Evolutionary conservation across 2,113 vertebrate genomes (phyloP).

Genomic region (Baryphthengus martii): DNA sequence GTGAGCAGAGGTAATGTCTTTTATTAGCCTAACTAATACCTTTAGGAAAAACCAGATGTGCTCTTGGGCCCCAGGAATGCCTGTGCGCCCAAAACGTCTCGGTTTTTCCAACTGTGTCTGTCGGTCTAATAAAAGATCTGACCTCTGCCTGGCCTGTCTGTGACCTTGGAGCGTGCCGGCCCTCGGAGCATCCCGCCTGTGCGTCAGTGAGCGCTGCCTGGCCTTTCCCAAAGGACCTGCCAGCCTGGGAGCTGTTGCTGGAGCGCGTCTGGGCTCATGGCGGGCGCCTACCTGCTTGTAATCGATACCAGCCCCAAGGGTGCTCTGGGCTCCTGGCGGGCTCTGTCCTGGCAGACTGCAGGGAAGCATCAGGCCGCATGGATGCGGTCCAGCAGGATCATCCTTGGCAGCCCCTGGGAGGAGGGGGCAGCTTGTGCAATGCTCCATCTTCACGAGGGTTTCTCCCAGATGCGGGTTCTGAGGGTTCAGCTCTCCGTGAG

Average conservation of each 20-base stretch:
- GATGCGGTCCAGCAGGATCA: neutral
- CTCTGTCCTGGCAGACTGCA: neutral
- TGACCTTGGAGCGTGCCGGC: neutral
- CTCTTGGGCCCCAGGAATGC: neutral
- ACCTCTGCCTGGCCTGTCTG: neutral
- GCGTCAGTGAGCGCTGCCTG: neutral
- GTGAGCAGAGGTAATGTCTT: neutral
- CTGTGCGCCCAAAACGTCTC: neutral
- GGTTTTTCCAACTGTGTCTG: neutral
- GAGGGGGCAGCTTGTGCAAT: neutral
- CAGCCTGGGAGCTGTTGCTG: accelerated
- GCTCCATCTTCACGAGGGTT: neutral
- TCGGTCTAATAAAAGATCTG: slow-evolving; percentile 49
- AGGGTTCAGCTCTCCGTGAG: accelerated
- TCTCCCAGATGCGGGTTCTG: accelerated
- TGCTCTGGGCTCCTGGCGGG: neutral
- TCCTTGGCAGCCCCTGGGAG: neutral
- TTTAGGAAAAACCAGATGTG: slow-evolving; percentile 41
- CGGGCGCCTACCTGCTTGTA: neutral
- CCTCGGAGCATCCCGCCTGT: neutral
- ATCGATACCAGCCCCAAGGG: accelerated
- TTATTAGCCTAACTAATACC: slow-evolving; percentile 55
- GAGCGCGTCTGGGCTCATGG: accelerated
- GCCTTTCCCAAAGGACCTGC: neutral
- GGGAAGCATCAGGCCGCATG: neutral